Evolutionary conservation across 2,797 vertebrate genomes (phyloP), one percentile per base, ranked within the genome.

Genomic region (Danionella dracula): DNA sequence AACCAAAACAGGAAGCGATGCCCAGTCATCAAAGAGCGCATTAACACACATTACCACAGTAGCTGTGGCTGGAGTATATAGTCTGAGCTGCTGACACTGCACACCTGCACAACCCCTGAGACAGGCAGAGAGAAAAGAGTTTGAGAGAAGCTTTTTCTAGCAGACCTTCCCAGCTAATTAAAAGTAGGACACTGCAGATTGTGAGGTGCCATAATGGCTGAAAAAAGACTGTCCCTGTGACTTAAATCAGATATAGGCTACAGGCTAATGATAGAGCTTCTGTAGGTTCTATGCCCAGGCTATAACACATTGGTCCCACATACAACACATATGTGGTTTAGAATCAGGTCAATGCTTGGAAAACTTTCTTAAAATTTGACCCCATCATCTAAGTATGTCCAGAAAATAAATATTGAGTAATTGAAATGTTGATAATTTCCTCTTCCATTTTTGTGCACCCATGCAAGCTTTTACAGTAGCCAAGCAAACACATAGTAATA

Each of bases 1-100:
- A 27, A 6, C 3, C 23, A 27, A 27, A 27, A 6, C 23, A 27
- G 23, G 23, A 27, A 27, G 23, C 6, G 23, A 6, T 27, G 23
- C 23, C 6, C 23, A 3, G 23, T 27, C 23, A n/a, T 6, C 23
- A 27, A 27, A 27, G 3, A 27, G 6, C 3, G 23, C 23, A 27
- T 3, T 27, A 27, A 17, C 19, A 17, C 15, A 6, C 81, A 82
- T 61, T 58, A 53, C 51, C 41, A 65, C 32, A 17, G 41, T 50
- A 72, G 74, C 75, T 72, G 75, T 59, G 71, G 38, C 70, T 49
- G 19, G 66, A 78, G 70, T 42, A 15, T 21, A 77, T 68, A 29
- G 57, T 51, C 37, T 51, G 78, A 37, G 72, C 74, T 87, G 87
- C 85, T 88, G 87, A 88, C 81, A 83, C 75, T 82, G 85, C 85